Base-by-base conservation (phyloP, 2,113 vertebrate species). In the Oryctolagus cuniculus region DNA sequence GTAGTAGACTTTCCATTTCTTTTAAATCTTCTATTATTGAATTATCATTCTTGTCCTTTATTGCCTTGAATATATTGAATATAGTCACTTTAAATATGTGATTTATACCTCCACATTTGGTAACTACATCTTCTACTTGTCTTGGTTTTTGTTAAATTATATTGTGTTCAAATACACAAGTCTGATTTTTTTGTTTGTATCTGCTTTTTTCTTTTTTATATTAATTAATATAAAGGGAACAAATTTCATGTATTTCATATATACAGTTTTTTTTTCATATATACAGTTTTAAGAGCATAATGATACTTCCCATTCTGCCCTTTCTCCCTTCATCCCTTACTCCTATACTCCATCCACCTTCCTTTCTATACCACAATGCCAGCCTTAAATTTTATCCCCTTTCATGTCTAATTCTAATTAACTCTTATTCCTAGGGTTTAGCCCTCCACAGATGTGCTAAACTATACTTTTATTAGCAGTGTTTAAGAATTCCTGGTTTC, bases 11-110 rank as follows among this genome's bases (percentile, higher is more conserved):
- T 90, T 90, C 10, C 21, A n/a, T 83, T 90, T 87, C 31, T 90
- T 70, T 90, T 79, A 82, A 78, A 83, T 19, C 5, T 83, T 78
- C 73, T 67, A 31, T 72, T 72, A 21, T 13, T 83, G 77, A 55
- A 67, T 87, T 81, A 74, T 70, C 17, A 53, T 1, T 64, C 10
- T 82, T 72, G 7, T 74, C 24, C 31, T 78, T 86, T 87, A 77
- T 87, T 90, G 93, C 29, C n/a, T 83, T 83, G 17, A 83, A 85
- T 7, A 19, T 93, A 13, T 61, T 77, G 25, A 93, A 72, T 83
- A 1, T 61, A 81, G 36, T 44, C 70, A 64, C 16, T 74, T 89
- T 73, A 74, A 72, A 84, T 89, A 61, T 89, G n/a, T 92, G 9
- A 83, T 79, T 91, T 31, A 77, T 83, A 77, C 31, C 17, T 70